Evolutionary conservation across 2,888 invertebrate species (phyloP), one percentile per base, ranked within the genome.

Genomic region (Clunio marinus): DNA sequence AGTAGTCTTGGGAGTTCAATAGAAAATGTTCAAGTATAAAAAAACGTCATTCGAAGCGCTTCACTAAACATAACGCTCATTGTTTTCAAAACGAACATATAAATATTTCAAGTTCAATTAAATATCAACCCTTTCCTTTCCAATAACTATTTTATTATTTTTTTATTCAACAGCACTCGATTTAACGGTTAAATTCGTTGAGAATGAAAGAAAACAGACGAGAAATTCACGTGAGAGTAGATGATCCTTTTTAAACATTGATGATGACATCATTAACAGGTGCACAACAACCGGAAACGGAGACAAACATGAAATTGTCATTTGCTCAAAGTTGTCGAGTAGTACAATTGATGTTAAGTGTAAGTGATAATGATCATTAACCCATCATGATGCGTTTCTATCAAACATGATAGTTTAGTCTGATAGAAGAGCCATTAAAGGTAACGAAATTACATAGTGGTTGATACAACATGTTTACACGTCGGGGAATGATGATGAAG

Each of bases 51-150:
- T 55, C 22, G 45, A 66, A 55, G 15, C 24, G 66, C 66, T 66
- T 66, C 66, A 66, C 51, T 66, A 46, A 55, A 27, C 55, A 66
- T 35, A 27, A 15, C 59, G 24, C 20, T 27, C 25, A 63, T 46
- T 63, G 45, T 27, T 28, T 28, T 15, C 45, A 20, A 35, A 59
- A 37, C 8, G 8, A 35, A 32, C 8, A 35, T n/a, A 35, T 20
- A 55, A 13, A 51, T 13, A 46, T 63, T 41, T 66, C 66, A 66
- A 66, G 66, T 66, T 66, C 66, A 66, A 66, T 66, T 66, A 55
- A 51, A 66, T 66, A 22, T 66, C 27, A 66, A 66, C 66, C 66
- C 66, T 66, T 66, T 66, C 32, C n/a, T 24, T 55, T 24, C n/a
- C n/a, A n/a, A n/a, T n/a, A n/a, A n/a, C n/a, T n/a, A n/a, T n/a